These are phyloP conservation scores for Tortrix viridana DNA, from an alignment of 2,888 invertebrate species.

Conservation along the genomic window DNA sequence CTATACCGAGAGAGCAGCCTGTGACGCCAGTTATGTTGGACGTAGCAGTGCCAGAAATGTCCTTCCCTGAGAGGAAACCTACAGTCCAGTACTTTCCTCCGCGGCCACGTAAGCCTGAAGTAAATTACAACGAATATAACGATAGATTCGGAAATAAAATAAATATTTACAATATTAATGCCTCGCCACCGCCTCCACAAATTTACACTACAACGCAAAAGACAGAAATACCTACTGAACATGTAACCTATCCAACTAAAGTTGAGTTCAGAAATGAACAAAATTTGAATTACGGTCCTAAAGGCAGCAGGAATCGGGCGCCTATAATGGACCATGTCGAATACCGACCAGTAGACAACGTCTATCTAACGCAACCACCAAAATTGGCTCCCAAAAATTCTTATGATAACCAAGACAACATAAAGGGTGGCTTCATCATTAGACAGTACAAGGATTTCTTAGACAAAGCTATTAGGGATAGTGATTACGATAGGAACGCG, in stretches of 20 bases:
- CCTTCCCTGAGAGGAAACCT: conserved; percentile 59
- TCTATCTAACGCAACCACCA: conserved; percentile 50
- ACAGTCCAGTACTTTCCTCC: conserved; percentile 77
- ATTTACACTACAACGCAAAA: background rate
- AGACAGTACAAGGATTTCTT: conserved; percentile 69
- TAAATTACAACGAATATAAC: conserved; percentile 57
- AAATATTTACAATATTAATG: conserved; percentile 42
- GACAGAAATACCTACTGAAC: conserved; percentile 3
- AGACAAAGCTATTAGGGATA: conserved; percentile 56
- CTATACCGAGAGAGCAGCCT: conserved; percentile 39
- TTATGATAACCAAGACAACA: conserved; percentile 43
- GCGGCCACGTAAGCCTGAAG: conserved; percentile 48
- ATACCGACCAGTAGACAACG: conserved; percentile 30
- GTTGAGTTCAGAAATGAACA: background rate
- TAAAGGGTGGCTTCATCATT: conserved; percentile 64
- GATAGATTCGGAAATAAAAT: conserved; percentile 56
- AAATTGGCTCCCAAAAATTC: conserved; percentile 13
- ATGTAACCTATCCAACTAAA: background rate
- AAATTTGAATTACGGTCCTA: conserved; percentile 24
- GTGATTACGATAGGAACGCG: conserved; percentile 54
- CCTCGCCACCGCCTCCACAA: background rate
- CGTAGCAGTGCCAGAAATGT: conserved; percentile 43
- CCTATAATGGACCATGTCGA: conserved; percentile 12
- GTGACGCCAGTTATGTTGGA: conserved; percentile 35
- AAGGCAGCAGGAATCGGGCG: conserved; percentile 45